Base-by-base conservation (phyloP, 1,140 invertebrate genomes). In the Achroia grisella region DNA sequence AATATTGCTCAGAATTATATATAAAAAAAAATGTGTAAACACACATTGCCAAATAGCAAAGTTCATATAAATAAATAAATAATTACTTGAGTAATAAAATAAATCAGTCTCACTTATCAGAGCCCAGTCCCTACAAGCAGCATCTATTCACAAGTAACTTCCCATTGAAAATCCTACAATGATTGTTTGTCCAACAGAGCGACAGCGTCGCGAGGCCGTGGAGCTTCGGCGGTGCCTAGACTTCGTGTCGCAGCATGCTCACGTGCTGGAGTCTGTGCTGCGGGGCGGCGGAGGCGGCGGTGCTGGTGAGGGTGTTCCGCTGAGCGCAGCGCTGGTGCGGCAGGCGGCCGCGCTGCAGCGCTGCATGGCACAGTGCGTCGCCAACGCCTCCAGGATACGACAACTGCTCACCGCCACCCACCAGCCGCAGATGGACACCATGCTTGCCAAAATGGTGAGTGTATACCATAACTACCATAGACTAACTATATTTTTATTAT, bases 371-470 rank as follows among this genome's bases (percentile, higher is more conserved):
- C 77, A 79, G 56, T 81, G 77, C 53, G 73, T 81, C 5, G 69
- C 69, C 42, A 80, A 84, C 62, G 80, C 77, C n/a, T 51, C 64
- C 13, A 62, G 71, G 30, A 84, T 84, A 53, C 63, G 77, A 0
- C 63, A 63, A 9, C 66, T 79, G 45, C 66, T 84, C 33, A 56
- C 70, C 11, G 71, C 80, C 27, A 65, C 73, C 9, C 80, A 81
- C 42, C 75, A 71, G 32, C 73, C 76, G 9, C 77, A 81, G 56
- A 84, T 84, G 80, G 80, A 84, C 46, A 56, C 66, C 33, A 62
- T 84, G 69, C 75, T 84, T 30, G 75, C 75, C 10, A 84, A 84
- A 47, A 84, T 84, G 80, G 80, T 81, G 14, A 73, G 71, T 71
- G 8, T 27, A 10, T 32, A 8, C 17, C 17, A 10, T 9, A 3